phyloP scores from a whole-genome alignment of 2,888 invertebrate species.

The Ctena decussata region DNA sequence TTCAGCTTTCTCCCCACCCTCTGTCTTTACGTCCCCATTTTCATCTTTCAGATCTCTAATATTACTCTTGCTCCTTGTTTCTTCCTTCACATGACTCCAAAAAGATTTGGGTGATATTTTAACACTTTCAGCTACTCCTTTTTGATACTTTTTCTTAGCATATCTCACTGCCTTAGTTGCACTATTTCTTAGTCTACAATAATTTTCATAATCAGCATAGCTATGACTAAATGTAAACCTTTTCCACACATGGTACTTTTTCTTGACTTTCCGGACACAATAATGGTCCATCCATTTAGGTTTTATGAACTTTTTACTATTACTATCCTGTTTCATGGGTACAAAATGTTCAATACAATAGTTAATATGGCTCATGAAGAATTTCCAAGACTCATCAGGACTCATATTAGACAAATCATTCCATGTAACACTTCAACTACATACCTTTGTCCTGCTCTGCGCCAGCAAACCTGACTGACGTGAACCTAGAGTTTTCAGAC shows the following conservation, averaged over 20 bases:
- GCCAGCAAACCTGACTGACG: no score
- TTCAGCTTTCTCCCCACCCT: no score
- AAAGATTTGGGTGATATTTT: no score
- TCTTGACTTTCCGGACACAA: slow-evolving; percentile 18
- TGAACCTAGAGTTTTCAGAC: no score
- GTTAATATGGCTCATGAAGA: background rate
- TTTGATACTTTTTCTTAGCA: background rate
- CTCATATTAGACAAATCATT: background rate
- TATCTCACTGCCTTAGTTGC: slow-evolving; percentile 20
- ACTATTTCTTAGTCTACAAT: slow-evolving; percentile 10
- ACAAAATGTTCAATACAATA: slow-evolving; percentile 16
- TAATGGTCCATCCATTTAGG: slow-evolving; percentile 36
- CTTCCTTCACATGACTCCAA: no score
- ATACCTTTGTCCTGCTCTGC: no score
- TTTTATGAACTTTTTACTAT: background rate
- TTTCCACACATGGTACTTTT: slow-evolving; percentile 44
- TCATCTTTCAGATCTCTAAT: no score
- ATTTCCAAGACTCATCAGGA: background rate
- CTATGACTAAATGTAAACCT: slow-evolving; percentile 26
- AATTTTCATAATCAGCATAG: background rate
- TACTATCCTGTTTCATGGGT: background rate
- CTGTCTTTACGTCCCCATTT: no score
- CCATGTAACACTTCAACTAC: slow-evolving; percentile 33
- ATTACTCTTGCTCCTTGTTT: no score
- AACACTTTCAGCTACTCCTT: no score